Percentiles rank a stretch among this genome's conserved stretches.
These are phyloP conservation scores for Clarias magur DNA, from an alignment of 2,113 vertebrate genomes.

Conservation along the genomic window DNA sequence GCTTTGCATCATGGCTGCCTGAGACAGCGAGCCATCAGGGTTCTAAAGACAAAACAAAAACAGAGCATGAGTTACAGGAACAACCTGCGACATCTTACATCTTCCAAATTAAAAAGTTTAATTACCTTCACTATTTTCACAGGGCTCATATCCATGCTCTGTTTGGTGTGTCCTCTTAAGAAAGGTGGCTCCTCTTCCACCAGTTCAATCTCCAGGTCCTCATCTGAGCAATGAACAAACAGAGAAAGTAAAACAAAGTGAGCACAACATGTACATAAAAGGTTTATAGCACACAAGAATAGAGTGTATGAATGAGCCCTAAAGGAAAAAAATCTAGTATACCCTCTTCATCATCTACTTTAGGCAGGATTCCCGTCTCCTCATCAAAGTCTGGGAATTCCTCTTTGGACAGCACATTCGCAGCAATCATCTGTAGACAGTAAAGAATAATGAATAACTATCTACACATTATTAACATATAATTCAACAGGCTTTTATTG, in stretches of 20 bases:
- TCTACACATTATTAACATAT: background rate
- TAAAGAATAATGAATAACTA: slow-evolving; percentile 12
- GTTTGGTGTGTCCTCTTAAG: slow-evolving; percentile 94
- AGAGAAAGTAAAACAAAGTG: background rate
- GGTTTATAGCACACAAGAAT: background rate
- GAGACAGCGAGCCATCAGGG: slow-evolving; percentile 95
- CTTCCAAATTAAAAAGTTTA: background rate
- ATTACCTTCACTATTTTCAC: slow-evolving; percentile 98
- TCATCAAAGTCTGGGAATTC: slow-evolving; percentile 99
- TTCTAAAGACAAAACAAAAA: slow-evolving; percentile 72
- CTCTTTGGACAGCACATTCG: slow-evolving; percentile 96
- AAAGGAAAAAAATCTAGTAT: slow-evolving; percentile 19
- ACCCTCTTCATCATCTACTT: slow-evolving; percentile 99
- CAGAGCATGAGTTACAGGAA: background rate
- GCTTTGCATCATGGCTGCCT: slow-evolving; percentile 99
- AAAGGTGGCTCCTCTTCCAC: slow-evolving; percentile 98
- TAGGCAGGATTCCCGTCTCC: slow-evolving; percentile 96
- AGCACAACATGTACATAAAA: no score
- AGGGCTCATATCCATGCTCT: slow-evolving; percentile 99
- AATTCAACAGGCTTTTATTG: background rate
- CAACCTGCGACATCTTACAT: background rate
- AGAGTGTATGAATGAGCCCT: background rate
- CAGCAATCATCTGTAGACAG: slow-evolving; percentile 90
- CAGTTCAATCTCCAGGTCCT: slow-evolving; percentile 96
- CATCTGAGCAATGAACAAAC: slow-evolving; percentile 73